Conservation (phyloP, 1,140 invertebrate genomes). For the Megalopta genalis region DNA sequence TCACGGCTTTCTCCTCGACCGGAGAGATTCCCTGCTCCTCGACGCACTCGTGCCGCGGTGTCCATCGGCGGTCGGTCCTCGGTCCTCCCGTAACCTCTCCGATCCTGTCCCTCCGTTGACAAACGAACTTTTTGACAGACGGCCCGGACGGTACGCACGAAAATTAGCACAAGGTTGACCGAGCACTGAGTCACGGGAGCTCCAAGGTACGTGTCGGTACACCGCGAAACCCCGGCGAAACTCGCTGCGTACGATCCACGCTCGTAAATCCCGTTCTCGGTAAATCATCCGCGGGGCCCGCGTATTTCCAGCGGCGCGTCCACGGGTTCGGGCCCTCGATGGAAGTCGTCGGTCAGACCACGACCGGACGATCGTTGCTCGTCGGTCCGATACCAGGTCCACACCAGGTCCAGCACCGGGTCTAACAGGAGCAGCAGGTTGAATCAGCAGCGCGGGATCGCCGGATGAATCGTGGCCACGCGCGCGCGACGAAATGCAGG, state of each 20-base stretch:
- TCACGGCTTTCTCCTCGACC: slow-evolving; percentile 16
- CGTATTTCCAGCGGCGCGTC: neutral
- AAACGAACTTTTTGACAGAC: too few relatives aligned
- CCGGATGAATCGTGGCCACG: slow-evolving; percentile 1
- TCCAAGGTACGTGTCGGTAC: neutral
- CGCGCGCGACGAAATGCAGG: slow-evolving; percentile 31
- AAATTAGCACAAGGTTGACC: neutral
- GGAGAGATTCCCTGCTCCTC: slow-evolving; percentile 8
- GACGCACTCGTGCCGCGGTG: slow-evolving; percentile 15
- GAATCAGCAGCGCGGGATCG: slow-evolving; percentile 29
- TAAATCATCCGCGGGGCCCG: neutral
- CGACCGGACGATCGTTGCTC: too few relatives aligned
- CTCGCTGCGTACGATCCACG: neutral
- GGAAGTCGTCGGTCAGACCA: too few relatives aligned
- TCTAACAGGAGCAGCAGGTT: neutral
- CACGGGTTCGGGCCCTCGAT: neutral
- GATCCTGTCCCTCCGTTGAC: too few relatives aligned
- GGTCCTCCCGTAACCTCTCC: too few relatives aligned
- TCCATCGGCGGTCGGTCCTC: neutral
- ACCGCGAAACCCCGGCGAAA: neutral
- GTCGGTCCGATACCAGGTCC: too few relatives aligned
- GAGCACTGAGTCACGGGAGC: neutral
- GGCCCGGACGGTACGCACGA: neutral
- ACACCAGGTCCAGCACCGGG: neutral
- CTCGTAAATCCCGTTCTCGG: slow-evolving; percentile 9